phyloP scores from a whole-genome alignment of 2,797 vertebrate species.

The Chrysocyon brachyurus region DNA sequence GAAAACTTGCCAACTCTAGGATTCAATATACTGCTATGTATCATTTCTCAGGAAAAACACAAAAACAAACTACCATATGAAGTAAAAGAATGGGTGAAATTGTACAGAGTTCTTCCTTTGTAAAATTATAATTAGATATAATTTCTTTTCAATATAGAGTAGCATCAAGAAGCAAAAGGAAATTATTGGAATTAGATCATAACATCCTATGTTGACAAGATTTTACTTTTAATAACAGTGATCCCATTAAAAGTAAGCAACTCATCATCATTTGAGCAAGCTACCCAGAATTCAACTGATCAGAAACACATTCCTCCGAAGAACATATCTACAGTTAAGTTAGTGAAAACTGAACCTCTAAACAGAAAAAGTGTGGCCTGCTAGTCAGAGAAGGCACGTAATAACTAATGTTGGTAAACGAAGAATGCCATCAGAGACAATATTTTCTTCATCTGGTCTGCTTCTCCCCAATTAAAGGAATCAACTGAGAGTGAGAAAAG shows the following conservation, averaged over 20 bases:
- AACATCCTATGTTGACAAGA: neutral
- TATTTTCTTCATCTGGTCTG: conserved; percentile 64
- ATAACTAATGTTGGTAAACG: conserved; percentile 56
- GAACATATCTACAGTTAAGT: conserved; percentile 5
- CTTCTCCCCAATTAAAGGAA: conserved; percentile 40
- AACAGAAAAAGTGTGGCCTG: conserved; percentile 55
- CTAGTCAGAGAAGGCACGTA: conserved; percentile 36
- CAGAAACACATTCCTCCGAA: conserved; percentile 61
- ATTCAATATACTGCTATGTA: neutral
- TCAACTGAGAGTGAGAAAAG: conserved; percentile 26
- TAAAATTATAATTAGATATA: neutral
- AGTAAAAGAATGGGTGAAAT: neutral
- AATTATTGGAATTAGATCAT: neutral
- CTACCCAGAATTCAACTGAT: neutral
- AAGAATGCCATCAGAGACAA: conserved; percentile 1
- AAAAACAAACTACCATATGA: neutral
- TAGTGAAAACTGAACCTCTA: conserved; percentile 62
- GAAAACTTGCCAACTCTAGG: neutral
- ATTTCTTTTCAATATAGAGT: neutral
- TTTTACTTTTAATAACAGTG: neutral
- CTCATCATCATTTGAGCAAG: neutral
- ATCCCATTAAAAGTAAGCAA: neutral
- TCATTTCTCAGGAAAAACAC: conserved; percentile 31
- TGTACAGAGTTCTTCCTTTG: neutral
- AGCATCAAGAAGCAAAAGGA: conserved; percentile 10